Evolutionary conservation across 1,140 invertebrate species (phyloP).

Genomic region (Hyles euphorbiae): DNA sequence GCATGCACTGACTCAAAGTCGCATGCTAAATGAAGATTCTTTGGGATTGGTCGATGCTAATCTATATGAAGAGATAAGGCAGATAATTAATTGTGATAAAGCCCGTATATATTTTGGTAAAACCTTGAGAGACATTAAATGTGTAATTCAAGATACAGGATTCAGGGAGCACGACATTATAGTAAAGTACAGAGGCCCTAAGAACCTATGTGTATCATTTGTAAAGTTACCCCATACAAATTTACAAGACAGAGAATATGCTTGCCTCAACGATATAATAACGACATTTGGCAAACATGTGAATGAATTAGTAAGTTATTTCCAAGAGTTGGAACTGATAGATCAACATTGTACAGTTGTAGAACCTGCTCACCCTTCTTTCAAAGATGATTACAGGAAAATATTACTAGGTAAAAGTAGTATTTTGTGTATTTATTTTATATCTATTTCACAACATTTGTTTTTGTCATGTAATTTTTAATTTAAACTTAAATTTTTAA

Average conservation of each 20-base stretch:
- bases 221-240: constrained; percentile 35
- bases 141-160: constrained; percentile 34
- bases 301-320: constrained; percentile 38
- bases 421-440: not conserved
- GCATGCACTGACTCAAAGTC: not conserved
- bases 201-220: constrained; percentile 33
- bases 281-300: constrained; percentile 33
- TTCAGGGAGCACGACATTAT: constrained; percentile 40
- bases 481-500: not conserved
- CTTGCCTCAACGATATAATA: constrained; percentile 37
- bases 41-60: constrained; percentile 35
- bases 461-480: not conserved
- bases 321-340: constrained; percentile 47
- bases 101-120: constrained; percentile 40
- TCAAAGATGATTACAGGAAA: constrained; percentile 53
- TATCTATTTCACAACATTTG: not conserved
- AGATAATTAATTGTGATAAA: constrained; percentile 5
- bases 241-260: constrained; percentile 41
- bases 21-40: constrained; percentile 2
- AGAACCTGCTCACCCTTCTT: constrained; percentile 46
- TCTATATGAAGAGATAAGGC: constrained; percentile 42
- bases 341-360: constrained; percentile 44
- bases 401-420: constrained; percentile 39
- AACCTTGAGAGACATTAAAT: constrained; percentile 46
- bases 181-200: constrained; percentile 35